Evolutionary conservation across 2,113 vertebrate species (phyloP).

Genomic region (Corynorhinus townsendii): DNA sequence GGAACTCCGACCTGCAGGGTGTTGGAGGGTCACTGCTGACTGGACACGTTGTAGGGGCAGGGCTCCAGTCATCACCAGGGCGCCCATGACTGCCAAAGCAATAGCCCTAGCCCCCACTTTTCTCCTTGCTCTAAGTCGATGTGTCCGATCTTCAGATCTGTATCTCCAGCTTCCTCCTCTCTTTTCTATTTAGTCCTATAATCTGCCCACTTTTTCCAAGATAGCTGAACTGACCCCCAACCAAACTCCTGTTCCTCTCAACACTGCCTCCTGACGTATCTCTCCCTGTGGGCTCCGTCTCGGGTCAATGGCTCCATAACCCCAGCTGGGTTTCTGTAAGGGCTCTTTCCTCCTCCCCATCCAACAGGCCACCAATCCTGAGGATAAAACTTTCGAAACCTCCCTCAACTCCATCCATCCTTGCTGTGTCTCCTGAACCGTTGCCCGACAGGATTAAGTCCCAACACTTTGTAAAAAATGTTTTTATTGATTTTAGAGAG

Average conservation of each 20-base stretch:
- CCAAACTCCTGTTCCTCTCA: background rate
- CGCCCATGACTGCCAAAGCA: background rate
- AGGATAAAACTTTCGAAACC: background rate
- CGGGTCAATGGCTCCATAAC: background rate
- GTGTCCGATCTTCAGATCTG: background rate
- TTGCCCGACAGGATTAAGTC: background rate
- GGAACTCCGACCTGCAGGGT: background rate
- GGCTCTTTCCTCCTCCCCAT: background rate
- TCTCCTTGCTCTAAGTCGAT: background rate
- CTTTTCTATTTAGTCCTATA: background rate
- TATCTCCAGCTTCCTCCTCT: background rate
- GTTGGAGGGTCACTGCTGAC: background rate
- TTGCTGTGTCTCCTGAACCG: background rate
- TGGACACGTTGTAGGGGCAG: too few relatives aligned
- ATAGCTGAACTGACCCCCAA: background rate
- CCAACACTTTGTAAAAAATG: background rate
- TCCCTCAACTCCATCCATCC: background rate
- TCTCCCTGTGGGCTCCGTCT: background rate
- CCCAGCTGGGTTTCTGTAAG: background rate
- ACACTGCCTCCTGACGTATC: background rate
- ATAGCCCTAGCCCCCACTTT: background rate
- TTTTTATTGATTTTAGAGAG: too few relatives aligned
- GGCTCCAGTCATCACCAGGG: background rate
- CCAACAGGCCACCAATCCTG: background rate
- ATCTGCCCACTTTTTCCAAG: background rate